Evolutionary conservation across 2,113 vertebrate species (phyloP).

Genomic region (Aepyceros melampus): DNA sequence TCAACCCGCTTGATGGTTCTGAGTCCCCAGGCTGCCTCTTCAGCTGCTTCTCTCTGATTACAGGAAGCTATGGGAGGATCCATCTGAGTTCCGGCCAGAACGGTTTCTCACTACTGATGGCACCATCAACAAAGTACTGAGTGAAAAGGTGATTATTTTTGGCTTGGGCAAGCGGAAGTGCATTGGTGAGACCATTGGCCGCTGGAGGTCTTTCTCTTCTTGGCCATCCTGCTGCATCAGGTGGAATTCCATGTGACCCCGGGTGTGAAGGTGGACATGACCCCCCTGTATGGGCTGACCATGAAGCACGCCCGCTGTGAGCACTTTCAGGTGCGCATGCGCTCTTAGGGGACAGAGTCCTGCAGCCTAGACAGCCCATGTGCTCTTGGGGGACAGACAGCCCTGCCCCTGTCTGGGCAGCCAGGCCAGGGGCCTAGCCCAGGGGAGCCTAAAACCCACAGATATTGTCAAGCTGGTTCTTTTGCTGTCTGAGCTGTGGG

Average conservation of each 20-base stretch:
- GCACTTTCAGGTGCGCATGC: conserved; percentile 75
- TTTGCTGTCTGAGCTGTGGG: neutral
- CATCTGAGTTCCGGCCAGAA: conserved; percentile 86
- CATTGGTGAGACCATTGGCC: conserved; percentile 89
- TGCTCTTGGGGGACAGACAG: neutral
- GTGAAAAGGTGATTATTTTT: conserved; percentile 88
- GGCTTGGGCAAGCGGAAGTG: conserved; percentile 92
- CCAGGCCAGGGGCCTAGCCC: neutral
- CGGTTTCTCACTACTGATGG: conserved; percentile 86
- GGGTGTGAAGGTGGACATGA: conserved; percentile 83
- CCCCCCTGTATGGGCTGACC: conserved; percentile 89
- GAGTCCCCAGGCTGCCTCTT: neutral
- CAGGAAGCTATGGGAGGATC: conserved; percentile 92
- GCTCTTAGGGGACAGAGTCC: neutral
- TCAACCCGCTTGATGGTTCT: neutral
- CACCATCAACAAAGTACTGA: conserved; percentile 77
- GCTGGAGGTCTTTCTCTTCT: conserved; percentile 92
- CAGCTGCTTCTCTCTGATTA: neutral
- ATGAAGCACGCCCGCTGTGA: conserved; percentile 90
- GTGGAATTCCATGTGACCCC: conserved; percentile 82
- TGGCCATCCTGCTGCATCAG: conserved; percentile 89
- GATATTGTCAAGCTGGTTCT: neutral
- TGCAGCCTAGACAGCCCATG: too few species aligned
- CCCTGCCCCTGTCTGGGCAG: neutral
- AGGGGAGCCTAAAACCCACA: neutral